Conservation (phyloP, 2,888 invertebrate species). For the Tetragonisca angustula region DNA sequence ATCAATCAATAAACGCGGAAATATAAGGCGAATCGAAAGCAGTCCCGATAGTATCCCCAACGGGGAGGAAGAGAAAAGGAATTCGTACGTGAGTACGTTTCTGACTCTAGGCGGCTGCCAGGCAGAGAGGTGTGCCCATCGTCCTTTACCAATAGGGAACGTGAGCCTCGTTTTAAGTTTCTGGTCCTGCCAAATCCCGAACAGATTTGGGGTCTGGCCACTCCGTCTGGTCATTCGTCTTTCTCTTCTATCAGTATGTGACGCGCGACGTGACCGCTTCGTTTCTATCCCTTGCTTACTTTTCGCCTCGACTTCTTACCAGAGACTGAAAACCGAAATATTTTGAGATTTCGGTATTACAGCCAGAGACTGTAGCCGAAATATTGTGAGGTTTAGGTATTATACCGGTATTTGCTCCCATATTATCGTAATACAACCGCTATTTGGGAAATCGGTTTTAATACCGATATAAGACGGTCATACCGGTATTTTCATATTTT, state of each 20-base stretch:
- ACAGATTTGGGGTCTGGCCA: slow-evolving; percentile 76
- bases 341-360: too few species aligned
- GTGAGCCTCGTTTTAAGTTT: slow-evolving; percentile 78
- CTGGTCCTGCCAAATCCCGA: slow-evolving; percentile 76
- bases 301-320: not conserved
- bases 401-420: too few species aligned
- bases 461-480: too few species aligned
- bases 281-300: slow-evolving; percentile 17
- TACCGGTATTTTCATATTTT: too few species aligned
- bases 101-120: slow-evolving; percentile 65
- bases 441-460: too few species aligned
- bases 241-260: slow-evolving; percentile 72
- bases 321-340: too few species aligned
- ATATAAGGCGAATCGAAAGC: slow-evolving; percentile 73
- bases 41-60: slow-evolving; percentile 61
- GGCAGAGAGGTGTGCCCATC: slow-evolving; percentile 72
- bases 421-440: too few species aligned
- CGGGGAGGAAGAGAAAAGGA: slow-evolving; percentile 40
- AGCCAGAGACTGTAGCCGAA: too few species aligned
- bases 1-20: slow-evolving; percentile 66
- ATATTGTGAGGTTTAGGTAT: too few species aligned
- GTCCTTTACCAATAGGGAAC: slow-evolving; percentile 76
- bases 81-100: slow-evolving; percentile 76
- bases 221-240: slow-evolving; percentile 72
- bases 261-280: slow-evolving; percentile 62